phyloP scores from a whole-genome alignment of 2,888 invertebrate genomes.

The Idaea biselata region DNA sequence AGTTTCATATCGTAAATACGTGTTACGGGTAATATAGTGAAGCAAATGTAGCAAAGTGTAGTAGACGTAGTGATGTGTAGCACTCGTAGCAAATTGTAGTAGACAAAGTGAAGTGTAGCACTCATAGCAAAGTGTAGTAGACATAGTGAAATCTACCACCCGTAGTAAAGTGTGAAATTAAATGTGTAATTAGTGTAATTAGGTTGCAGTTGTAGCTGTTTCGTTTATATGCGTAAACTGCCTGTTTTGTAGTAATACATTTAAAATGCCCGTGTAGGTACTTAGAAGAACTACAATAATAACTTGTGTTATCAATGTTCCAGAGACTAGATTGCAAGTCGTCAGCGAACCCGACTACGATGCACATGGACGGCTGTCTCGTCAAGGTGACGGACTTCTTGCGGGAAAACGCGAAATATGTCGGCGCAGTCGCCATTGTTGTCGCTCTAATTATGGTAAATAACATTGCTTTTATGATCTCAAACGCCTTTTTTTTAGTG shows the following conservation, averaged over 20 bases:
- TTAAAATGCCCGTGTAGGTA: not conserved
- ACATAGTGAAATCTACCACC: not conserved
- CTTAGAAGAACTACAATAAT: no score
- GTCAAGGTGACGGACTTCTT: slow-evolving; percentile 85
- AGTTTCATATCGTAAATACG: not conserved
- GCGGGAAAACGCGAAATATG: slow-evolving; percentile 87
- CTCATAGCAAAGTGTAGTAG: not conserved
- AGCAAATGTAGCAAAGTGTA: no score
- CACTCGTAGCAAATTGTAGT: not conserved
- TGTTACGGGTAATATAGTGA: not conserved
- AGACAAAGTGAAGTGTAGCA: not conserved
- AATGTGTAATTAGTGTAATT: no score
- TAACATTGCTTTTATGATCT: not conserved
- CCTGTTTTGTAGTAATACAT: no score
- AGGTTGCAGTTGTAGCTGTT: no score
- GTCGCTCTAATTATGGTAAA: slow-evolving; percentile 92
- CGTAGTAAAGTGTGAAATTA: no score
- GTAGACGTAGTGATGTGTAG: slow-evolving; percentile 6
- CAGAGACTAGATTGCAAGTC: slow-evolving; percentile 81
- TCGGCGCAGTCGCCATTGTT: slow-evolving; percentile 90
- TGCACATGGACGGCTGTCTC: slow-evolving; percentile 88
- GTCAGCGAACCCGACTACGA: slow-evolving; percentile 81
- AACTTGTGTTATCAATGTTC: slow-evolving; percentile 23
- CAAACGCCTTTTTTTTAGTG: no score
- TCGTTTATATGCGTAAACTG: no score